Percentiles rank a stretch among this genome's conserved stretches.
These are phyloP conservation scores for Iguana delicatissima DNA, from an alignment of 2,797 vertebrate species.

Conservation along the genomic window DNA sequence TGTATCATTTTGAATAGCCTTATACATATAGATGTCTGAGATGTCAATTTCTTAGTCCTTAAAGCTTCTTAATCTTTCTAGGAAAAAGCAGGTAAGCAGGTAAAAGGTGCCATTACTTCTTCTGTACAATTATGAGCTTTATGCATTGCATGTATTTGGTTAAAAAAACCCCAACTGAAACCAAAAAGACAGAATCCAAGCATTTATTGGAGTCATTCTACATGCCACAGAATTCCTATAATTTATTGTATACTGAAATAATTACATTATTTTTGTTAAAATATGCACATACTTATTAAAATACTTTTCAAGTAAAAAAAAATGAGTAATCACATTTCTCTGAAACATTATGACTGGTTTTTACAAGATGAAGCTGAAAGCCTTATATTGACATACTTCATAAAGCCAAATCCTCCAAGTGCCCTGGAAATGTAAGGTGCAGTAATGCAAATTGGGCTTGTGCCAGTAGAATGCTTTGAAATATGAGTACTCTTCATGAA, in stretches of 20 bases:
- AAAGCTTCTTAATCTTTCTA: constrained; percentile 4
- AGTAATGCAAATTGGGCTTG: constrained; percentile 36
- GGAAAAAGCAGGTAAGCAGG: background rate
- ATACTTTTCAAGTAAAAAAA: constrained; percentile 9
- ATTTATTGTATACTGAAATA: background rate
- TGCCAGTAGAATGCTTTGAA: constrained; percentile 41
- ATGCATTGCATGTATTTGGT: background rate
- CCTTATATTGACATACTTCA: constrained; percentile 34
- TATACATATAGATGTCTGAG: background rate
- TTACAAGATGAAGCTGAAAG: constrained; percentile 31
- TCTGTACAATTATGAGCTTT: constrained; percentile 5
- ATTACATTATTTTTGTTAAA: constrained; percentile 44
- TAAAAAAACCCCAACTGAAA: background rate
- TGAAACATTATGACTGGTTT: constrained; percentile 30
- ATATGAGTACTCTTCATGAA: constrained; percentile 44
- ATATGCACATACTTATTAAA: background rate
- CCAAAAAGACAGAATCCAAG: background rate
- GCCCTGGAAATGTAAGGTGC: constrained; percentile 25
- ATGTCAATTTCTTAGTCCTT: background rate
- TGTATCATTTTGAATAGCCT: background rate
- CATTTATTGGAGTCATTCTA: background rate
- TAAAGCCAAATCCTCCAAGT: constrained; percentile 42
- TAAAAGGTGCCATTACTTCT: background rate
- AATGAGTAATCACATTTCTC: constrained; percentile 13
- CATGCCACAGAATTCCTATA: constrained; percentile 24